Percentiles rank a stretch among this genome's conserved stretches.
Conservation (phyloP, 2,797 vertebrate species). For the Hypotaenidia philippensis region DNA sequence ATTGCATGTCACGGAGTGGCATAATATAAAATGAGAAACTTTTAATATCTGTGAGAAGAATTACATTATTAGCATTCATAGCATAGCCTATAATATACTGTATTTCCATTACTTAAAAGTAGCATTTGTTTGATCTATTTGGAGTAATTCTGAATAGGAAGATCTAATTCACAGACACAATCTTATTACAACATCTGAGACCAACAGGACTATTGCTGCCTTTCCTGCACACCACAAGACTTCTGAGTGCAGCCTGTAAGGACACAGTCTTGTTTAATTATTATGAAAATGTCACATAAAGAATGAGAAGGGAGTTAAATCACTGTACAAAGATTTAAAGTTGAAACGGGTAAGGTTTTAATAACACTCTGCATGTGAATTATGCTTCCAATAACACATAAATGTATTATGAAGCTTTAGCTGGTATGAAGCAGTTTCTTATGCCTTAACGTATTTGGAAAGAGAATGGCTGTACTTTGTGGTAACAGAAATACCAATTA, state of each 20-base stretch:
- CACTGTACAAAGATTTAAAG: constrained; percentile 25
- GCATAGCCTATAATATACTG: not conserved
- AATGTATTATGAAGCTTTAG: constrained; percentile 23
- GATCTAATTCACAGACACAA: constrained; percentile 2
- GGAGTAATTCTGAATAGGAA: not conserved
- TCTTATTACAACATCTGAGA: not conserved
- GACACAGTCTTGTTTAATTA: constrained; percentile 2
- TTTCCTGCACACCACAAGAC: not conserved
- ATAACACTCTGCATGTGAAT: constrained; percentile 21
- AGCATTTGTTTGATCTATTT: constrained; percentile 32
- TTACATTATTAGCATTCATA: constrained; percentile 29
- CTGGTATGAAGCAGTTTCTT: constrained; percentile 2
- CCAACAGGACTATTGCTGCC: not conserved
- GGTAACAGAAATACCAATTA: constrained; percentile 20
- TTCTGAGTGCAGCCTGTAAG: not conserved
- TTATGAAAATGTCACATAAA: constrained; percentile 15
- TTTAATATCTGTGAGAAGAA: constrained; percentile 22
- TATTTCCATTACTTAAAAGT: constrained; percentile 18
- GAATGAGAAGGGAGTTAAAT: constrained; percentile 25
- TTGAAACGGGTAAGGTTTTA: constrained; percentile 27
- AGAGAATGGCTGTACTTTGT: constrained; percentile 6
- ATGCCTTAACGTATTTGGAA: not conserved
- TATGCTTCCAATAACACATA: constrained; percentile 36
- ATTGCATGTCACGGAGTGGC: not conserved
- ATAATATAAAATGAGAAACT: constrained; percentile 42